phyloP scores from a whole-genome alignment of 2,888 invertebrate species.

The Resseliella maxima region DNA sequence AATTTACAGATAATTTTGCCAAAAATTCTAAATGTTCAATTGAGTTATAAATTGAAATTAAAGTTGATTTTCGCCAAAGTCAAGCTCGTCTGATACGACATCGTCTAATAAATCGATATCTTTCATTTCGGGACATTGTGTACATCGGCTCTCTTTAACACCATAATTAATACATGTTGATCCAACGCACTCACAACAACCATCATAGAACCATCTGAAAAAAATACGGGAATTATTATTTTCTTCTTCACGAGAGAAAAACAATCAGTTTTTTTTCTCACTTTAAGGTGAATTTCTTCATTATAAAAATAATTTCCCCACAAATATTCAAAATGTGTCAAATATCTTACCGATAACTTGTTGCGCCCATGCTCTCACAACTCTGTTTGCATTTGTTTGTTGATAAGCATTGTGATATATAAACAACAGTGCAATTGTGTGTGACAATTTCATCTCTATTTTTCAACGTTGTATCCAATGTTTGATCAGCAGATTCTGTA shows the following conservation, averaged over 20 bases:
- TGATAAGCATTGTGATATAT: constrained; percentile 89
- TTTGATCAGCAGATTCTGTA: constrained; percentile 76
- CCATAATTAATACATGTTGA: constrained; percentile 90
- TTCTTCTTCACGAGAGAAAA: too few species aligned
- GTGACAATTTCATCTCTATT: constrained; percentile 72
- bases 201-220: constrained; percentile 86
- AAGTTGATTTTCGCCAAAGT: constrained; percentile 71
- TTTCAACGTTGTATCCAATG: constrained; percentile 69
- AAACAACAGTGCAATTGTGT: constrained; percentile 91
- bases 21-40: background rate
- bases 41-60: background rate
- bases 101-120: constrained; percentile 70
- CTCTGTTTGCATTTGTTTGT: constrained; percentile 86
- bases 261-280: too few species aligned
- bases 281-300: too few species aligned
- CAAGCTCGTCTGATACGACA: constrained; percentile 72
- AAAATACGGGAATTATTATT: background rate
- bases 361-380: constrained; percentile 71
- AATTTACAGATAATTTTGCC: constrained; percentile 33
- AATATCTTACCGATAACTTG: constrained; percentile 63
- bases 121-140: constrained; percentile 73
- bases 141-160: constrained; percentile 83
- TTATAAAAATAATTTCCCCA: background rate
- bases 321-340: background rate
- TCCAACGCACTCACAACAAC: constrained; percentile 94